Evolutionary conservation across 2,888 invertebrate genomes (phyloP).

Genomic region (Pocota personata): DNA sequence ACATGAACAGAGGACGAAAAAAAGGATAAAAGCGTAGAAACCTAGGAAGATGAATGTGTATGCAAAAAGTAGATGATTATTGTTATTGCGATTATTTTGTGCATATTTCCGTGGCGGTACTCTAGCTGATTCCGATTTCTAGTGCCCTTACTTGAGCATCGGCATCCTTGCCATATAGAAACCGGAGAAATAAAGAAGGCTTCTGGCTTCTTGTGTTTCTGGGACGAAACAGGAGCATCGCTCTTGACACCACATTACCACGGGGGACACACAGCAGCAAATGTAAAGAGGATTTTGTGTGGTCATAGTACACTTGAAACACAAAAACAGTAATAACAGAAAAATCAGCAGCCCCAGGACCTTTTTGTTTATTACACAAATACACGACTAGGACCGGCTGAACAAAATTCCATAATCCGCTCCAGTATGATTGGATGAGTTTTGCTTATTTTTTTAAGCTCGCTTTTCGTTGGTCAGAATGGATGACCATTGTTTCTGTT

Average conservation of each 20-base stretch:
- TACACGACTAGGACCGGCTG: slow-evolving; percentile 28
- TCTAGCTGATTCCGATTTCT: slow-evolving; percentile 22
- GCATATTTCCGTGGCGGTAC: slow-evolving; percentile 40
- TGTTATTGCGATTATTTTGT: slow-evolving; percentile 62
- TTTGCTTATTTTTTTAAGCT: slow-evolving; percentile 24
- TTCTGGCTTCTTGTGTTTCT: neutral
- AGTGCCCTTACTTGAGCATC: slow-evolving; percentile 5
- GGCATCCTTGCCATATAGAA: slow-evolving; percentile 4
- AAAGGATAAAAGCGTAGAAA: slow-evolving; percentile 19
- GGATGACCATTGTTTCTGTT: slow-evolving; percentile 43
- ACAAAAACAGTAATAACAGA: slow-evolving; percentile 4
- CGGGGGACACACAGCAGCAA: slow-evolving; percentile 38
- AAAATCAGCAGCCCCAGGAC: slow-evolving; percentile 42
- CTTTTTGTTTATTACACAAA: slow-evolving; percentile 55
- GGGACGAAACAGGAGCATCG: slow-evolving; percentile 24
- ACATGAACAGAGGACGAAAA: neutral
- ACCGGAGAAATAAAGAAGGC: neutral
- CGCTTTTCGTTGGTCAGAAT: slow-evolving; percentile 14
- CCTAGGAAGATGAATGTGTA: slow-evolving; percentile 31
- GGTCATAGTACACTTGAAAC: slow-evolving; percentile 25
- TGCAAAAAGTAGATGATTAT: slow-evolving; percentile 63
- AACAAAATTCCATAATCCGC: slow-evolving; percentile 57
- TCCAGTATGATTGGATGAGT: slow-evolving; percentile 54
- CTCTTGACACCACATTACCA: slow-evolving; percentile 48
- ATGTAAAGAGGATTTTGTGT: slow-evolving; percentile 34